Base-by-base conservation (phyloP, 2,888 invertebrate genomes). In the Eupeodes luniger region DNA sequence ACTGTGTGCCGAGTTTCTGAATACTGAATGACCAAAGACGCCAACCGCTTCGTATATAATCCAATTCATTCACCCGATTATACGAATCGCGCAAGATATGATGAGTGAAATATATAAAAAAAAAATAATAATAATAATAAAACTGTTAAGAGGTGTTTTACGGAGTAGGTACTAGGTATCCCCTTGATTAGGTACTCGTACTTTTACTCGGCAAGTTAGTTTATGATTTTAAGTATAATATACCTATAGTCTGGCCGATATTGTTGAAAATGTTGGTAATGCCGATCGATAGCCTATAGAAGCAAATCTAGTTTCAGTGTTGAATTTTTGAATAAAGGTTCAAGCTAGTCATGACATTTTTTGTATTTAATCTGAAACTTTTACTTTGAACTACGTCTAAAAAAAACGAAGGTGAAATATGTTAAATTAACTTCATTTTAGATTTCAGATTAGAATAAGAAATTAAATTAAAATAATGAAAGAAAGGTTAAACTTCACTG, bases 11-110 rank as follows among this genome's bases (percentile, higher is more conserved):
- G 91, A 91, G 91, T 91, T 92, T 92, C 91, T 91, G 92, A 91
- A 91, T 91, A 93, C 93, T 93, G 93, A 93, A 91, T 92, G 91
- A 91, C 91, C 91, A 91, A 92, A 91, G 91, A 91, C 92, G 91
- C 90, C 91, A 91, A 91, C 90, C 91, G 91, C 92, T 92, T 91
- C 91, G 92, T 93, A 93, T 92, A 89, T 90, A 90, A 90, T 90
- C 89, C 90, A 85, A 83, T 87, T 85, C 85, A 85, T 83, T 82
- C 85, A 85, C 76, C 87, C 85, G 85, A 88, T 88, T 88, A 40
- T 40, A 88, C 88, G 85, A 85, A 88, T 88, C 88, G 85, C 85
- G 75, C 85, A 88, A 88, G 88, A 88, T 88, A 88, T 85, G 84
- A 88, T 88, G 88, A 88, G 84, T 78, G 85, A 88, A 88, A 75